A percentile compares a stretch with the other conserved stretches of the same genome.
Evolutionary conservation across 2,113 vertebrate genomes (phyloP).

Genomic region (Eptesicus fuscus): DNA sequence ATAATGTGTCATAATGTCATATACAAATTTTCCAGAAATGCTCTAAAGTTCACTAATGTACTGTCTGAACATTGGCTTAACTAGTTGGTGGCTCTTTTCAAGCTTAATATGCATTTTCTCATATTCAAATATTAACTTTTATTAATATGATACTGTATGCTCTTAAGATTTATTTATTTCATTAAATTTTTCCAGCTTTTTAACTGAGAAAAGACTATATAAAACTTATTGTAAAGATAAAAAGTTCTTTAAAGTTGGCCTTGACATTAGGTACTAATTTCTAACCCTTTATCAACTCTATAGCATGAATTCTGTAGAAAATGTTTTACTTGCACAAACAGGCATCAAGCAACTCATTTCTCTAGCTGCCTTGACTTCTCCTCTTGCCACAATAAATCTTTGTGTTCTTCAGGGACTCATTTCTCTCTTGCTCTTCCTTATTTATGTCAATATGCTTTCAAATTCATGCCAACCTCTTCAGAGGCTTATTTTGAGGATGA

Average conservation of each 20-base stretch:
- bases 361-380: conserved; percentile 36
- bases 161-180: neutral
- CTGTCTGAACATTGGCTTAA: neutral
- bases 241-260: neutral
- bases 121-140: neutral
- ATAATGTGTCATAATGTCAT: neutral
- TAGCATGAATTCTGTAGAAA: neutral
- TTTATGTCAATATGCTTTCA: conserved; percentile 65
- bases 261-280: conserved; percentile 41
- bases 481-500: conserved; percentile 38
- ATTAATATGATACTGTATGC: neutral
- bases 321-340: conserved; percentile 46
- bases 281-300: neutral
- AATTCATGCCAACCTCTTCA: conserved; percentile 61
- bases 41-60: neutral
- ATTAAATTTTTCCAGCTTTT: conserved; percentile 17
- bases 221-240: conserved; percentile 17
- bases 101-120: neutral
- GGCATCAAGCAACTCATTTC: neutral
- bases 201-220: neutral
- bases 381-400: neutral
- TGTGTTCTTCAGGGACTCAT: neutral
- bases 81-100: neutral
- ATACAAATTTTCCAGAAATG: neutral
- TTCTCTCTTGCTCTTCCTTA: conserved; percentile 53